Conservation (phyloP, 2,113 vertebrate species). For the Hystrix cristata region DNA sequence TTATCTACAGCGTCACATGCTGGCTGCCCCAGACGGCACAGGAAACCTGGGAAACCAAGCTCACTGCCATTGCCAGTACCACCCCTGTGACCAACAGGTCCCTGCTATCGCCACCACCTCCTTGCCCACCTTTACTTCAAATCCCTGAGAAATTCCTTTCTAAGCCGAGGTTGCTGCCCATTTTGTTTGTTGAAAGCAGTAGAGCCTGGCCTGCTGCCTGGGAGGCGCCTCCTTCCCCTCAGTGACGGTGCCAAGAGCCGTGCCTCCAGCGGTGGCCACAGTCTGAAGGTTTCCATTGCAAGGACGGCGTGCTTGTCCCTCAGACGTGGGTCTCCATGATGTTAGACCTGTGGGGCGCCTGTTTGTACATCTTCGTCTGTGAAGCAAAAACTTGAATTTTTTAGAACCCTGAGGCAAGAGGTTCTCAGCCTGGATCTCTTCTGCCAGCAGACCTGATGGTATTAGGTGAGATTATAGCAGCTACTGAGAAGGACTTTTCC, state of each 20-base stretch:
- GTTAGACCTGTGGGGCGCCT: background rate
- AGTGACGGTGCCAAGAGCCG: background rate
- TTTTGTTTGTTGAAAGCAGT: background rate
- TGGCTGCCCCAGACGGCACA: background rate
- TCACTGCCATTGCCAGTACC: background rate
- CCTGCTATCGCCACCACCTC: too few relatives aligned
- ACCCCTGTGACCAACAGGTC: rapidly evolving
- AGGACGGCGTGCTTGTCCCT: background rate
- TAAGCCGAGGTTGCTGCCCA: background rate
- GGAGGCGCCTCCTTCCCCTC: background rate
- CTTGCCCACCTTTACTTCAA: background rate
- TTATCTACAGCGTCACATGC: background rate
- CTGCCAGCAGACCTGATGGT: background rate
- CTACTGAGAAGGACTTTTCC: background rate
- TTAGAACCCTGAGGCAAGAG: background rate
- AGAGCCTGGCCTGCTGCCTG: background rate
- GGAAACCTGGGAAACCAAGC: background rate
- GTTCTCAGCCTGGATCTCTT: background rate
- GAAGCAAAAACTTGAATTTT: background rate
- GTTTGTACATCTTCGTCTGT: background rate
- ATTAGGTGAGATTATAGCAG: background rate
- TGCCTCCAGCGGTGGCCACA: background rate
- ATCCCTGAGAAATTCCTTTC: background rate
- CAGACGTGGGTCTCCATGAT: background rate
- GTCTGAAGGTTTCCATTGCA: background rate